Base-by-base conservation (phyloP, 2,888 invertebrate species). In the Lasioglossum figueresi region DNA sequence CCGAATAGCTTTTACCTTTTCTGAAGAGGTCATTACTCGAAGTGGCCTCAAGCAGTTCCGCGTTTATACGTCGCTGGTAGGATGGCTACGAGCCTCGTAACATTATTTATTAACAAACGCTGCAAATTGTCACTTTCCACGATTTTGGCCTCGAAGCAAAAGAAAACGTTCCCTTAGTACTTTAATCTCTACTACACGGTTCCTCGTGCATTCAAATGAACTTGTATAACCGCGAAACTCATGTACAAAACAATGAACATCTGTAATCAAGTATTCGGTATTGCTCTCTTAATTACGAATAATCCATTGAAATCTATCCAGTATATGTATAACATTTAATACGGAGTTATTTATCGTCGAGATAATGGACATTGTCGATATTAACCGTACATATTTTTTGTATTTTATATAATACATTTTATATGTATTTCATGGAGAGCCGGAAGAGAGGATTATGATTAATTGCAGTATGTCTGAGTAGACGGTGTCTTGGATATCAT, bases 21-120 rank as follows among this genome's bases (percentile, higher is more conserved):
- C 85, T 76, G 52, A 45, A 66, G 34, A 63, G 80, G 80, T 76
- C 85, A 82, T 88, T 88, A 76, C 71, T 70, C 52, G 79, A 40
- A 79, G 78, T 82, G 80, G 76, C 85, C 82, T 85, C 56, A 45
- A 79, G 87, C 79, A 76, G 68, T 79, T 76, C 72, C 66, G 66
- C 40, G 78, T 84, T 66, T 82, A 80, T 82, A 56, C 82, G 27
- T 48, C 56, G 16, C 37, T 34, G 76, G 48, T 48, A 40, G n/a
- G 73, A 70, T 40, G 70, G 81, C 63, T n/a, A 34, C 72, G 66
- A 45, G 74, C 56, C 45, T 27, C 66, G 40, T 66, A 70, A 76
- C 31, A 56, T 85, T 78, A 77, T 85, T 79, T 85, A 85, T 76
- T 70, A 76, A 78, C 48, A 85, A 82, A 70, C 74, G 31, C 43